Percentiles rank a stretch among this genome's conserved stretches.
phyloP scores from a whole-genome alignment of 2,888 invertebrate species.

The Drosophila paramelanica region DNA sequence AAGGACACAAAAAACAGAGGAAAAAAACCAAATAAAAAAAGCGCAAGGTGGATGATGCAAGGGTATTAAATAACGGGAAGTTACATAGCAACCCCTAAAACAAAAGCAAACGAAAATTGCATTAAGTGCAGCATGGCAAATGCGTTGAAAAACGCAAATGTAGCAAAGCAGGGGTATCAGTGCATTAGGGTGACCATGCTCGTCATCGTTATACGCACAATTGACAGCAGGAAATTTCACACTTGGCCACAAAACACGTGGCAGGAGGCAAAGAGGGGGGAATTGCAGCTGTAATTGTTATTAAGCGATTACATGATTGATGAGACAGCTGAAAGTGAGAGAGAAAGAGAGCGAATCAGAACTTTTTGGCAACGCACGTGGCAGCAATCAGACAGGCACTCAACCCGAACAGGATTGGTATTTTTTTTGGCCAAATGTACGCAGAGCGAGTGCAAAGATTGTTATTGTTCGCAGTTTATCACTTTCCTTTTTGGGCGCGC shows the following conservation, averaged over 20 bases:
- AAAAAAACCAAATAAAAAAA: constrained; percentile 41
- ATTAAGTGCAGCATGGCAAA: constrained; percentile 60
- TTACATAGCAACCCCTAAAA: constrained; percentile 66
- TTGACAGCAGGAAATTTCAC: constrained; percentile 72
- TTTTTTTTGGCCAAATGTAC: not conserved
- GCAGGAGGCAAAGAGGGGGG: constrained; percentile 25
- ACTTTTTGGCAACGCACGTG: constrained; percentile 48
- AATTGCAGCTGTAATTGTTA: constrained; percentile 57
- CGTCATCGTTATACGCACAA: constrained; percentile 59
- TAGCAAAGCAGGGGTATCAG: constrained; percentile 11
- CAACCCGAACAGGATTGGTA: not conserved
- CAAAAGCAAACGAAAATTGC: constrained; percentile 68
- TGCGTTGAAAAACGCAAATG: not conserved
- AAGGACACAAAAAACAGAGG: not conserved
- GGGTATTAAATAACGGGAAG: constrained; percentile 68
- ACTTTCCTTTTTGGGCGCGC: constrained; percentile 5
- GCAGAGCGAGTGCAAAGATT: not conserved
- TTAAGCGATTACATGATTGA: constrained; percentile 72
- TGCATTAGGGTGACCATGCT: constrained; percentile 59
- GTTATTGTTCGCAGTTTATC: not conserved
- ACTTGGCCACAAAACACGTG: constrained; percentile 63
- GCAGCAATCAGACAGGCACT: constrained; percentile 47
- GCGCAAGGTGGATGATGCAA: constrained; percentile 78
- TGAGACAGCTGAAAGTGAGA: constrained; percentile 37
- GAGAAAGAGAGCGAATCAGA: not conserved